Conservation (phyloP, 2,888 invertebrate genomes). For the Ophioninae sp. region DNA sequence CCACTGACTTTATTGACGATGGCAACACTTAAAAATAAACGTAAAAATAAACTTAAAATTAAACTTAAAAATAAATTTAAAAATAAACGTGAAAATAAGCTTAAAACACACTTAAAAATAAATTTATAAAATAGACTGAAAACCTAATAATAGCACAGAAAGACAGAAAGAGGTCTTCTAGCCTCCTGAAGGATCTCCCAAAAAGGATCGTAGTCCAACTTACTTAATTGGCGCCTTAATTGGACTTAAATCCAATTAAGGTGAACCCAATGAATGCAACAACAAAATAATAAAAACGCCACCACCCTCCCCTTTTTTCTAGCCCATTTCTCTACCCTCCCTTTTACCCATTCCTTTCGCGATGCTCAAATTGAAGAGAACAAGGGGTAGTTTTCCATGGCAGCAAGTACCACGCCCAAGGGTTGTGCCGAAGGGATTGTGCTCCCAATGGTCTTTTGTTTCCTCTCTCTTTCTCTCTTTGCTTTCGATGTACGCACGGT, state of each 20-base stretch:
- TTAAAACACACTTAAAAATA: too few species aligned
- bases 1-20: too few species aligned
- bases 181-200: not conserved
- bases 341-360: not conserved
- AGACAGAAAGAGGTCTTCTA: not conserved
- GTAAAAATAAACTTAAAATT: too few species aligned
- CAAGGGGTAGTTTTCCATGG: conserved; percentile 74
- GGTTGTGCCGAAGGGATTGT: conserved; percentile 60
- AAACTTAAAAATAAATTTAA: too few species aligned
- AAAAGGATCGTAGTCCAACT: conserved; percentile 17
- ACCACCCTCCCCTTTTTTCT: conserved; percentile 61
- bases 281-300: conserved; percentile 77
- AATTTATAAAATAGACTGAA: too few species aligned
- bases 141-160: too few species aligned
- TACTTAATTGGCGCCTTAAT: too few species aligned
- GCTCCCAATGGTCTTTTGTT: conserved; percentile 76
- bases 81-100: too few species aligned
- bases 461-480: conserved; percentile 65
- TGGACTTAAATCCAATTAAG: conserved; percentile 79
- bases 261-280: conserved; percentile 74
- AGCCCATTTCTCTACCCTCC: not conserved
- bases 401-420: conserved; percentile 75
- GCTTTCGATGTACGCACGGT: not conserved
- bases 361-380: conserved; percentile 29
- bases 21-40: too few species aligned